These are phyloP conservation scores for Suncus etruscus DNA, from an alignment of 2,113 vertebrate genomes.

Conservation along the genomic window DNA sequence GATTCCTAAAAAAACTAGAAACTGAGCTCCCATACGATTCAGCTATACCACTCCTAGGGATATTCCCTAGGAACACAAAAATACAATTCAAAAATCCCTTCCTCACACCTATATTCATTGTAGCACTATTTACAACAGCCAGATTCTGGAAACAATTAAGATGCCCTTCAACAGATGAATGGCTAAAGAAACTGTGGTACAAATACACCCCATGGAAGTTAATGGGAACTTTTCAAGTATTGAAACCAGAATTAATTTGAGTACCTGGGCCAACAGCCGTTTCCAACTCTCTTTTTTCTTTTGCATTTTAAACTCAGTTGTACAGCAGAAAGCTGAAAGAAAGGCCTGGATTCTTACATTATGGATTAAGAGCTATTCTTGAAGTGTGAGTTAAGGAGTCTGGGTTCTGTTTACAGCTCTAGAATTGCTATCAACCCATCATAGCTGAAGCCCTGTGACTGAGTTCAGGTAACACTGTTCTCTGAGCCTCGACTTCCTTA, in stretches of 20 bases:
- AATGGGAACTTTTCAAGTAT: background rate
- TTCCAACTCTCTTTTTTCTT: background rate
- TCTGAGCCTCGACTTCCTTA: background rate
- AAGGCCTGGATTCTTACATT: background rate
- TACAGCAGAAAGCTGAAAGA: background rate
- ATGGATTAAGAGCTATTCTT: background rate
- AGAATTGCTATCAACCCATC: background rate
- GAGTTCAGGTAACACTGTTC: background rate
- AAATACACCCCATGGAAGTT: background rate
- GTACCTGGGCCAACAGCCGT: background rate
- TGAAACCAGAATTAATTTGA: background rate
- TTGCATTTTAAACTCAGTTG: background rate
- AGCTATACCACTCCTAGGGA: no score
- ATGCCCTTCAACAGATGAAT: no score
- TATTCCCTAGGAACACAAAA: no score
- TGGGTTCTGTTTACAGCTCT: slow-evolving; percentile 13
- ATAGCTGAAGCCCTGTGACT: background rate
- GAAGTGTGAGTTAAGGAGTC: background rate
- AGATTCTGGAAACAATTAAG: no score
- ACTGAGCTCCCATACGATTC: no score
- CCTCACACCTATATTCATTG: no score
- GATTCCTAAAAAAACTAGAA: no score
- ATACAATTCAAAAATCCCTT: no score
- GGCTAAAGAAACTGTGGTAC: no score
- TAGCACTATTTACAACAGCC: no score